Conservation (phyloP, 2,113 vertebrate genomes). For the Pica pica region DNA sequence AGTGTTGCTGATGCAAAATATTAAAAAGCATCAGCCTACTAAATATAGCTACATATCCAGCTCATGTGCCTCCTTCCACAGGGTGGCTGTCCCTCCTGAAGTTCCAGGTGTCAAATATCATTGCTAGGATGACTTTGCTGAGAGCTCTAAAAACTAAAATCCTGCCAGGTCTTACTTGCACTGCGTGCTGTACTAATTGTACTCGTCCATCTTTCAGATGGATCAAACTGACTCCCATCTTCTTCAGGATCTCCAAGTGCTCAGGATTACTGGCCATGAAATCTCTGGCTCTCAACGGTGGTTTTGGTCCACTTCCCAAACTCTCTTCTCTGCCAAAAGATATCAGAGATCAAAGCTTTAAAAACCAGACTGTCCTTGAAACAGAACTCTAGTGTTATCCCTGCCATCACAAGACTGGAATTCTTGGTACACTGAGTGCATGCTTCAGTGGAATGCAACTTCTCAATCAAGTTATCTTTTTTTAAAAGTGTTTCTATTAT, state of each 20-base stretch:
- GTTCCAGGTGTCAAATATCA: neutral
- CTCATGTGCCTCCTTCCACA: neutral
- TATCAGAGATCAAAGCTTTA: constrained; percentile 17
- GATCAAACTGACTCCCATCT: constrained; percentile 98
- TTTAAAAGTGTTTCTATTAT: neutral
- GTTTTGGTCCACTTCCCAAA: constrained; percentile 82
- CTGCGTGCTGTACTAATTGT: constrained; percentile 94
- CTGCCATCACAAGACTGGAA: neutral
- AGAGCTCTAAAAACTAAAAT: neutral
- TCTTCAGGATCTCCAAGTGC: constrained; percentile 94
- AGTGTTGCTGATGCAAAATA: neutral
- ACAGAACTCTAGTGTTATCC: neutral
- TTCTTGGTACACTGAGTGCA: neutral
- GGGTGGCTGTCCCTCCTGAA: neutral
- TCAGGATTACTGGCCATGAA: constrained; percentile 98
- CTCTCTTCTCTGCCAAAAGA: constrained; percentile 75
- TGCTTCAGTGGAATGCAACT: neutral
- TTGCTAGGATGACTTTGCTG: neutral
- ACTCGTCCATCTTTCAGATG: constrained; percentile 97
- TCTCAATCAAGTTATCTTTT: neutral
- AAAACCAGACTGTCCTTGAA: neutral
- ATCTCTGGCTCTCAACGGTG: constrained; percentile 92
- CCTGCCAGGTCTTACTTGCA: constrained; percentile 81
- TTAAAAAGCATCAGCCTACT: neutral
- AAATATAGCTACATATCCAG: neutral